Percentiles rank a stretch among this genome's conserved stretches.
Conservation (phyloP, 1,140 invertebrate genomes). For the Dermatophagoides farinae region DNA sequence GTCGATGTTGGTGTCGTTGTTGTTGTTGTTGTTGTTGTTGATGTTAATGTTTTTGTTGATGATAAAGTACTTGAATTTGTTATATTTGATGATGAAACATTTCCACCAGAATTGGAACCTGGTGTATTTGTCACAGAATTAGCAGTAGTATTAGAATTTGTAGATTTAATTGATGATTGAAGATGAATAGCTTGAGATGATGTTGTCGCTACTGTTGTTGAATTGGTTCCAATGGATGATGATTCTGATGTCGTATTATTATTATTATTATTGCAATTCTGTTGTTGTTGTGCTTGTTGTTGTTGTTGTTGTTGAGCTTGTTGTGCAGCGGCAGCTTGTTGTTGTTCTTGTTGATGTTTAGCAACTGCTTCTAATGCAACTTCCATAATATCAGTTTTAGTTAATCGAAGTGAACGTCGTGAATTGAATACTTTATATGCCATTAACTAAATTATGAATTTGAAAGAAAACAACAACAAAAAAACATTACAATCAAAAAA, state of each 20-base stretch:
- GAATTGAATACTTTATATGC: conserved; percentile 5
- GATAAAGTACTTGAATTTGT: background rate
- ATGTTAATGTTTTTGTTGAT: background rate
- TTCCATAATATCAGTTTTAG: conserved; percentile 6
- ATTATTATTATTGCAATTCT: background rate
- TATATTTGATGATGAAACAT: background rate
- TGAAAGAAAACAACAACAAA: too few species aligned
- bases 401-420: background rate
- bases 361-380: conserved; percentile 5
- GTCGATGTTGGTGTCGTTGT: background rate
- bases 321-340: background rate
- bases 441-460: background rate
- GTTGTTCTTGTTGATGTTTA: conserved; percentile 4
- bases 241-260: too few species aligned
- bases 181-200: background rate
- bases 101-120: background rate
- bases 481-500: background rate
- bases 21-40: background rate
- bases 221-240: background rate
- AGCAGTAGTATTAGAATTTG: background rate
- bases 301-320: conserved; percentile 5
- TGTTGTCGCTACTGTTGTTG: background rate
- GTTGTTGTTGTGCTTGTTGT: background rate
- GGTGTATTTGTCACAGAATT: background rate
- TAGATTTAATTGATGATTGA: background rate